Evolutionary conservation across 1,140 invertebrate genomes (phyloP).

Genomic region (Saccostrea cuccullata): DNA sequence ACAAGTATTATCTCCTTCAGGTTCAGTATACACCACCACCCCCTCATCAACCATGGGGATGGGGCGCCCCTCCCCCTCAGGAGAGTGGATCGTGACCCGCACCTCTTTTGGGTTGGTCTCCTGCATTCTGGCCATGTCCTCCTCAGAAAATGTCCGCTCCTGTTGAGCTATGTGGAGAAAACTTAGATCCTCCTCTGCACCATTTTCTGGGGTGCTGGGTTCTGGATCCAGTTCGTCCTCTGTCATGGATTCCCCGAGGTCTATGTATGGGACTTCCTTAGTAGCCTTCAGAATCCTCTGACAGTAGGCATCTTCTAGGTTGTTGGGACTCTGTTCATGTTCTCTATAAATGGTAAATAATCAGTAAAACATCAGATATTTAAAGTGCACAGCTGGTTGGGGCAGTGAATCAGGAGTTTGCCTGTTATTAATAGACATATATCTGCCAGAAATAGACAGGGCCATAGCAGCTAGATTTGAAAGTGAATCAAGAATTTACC

Average conservation of each 20-base stretch:
- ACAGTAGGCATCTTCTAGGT: constrained; percentile 64
- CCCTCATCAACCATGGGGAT: constrained; percentile 43
- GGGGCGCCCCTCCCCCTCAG: constrained; percentile 39
- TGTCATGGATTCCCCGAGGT: constrained; percentile 60
- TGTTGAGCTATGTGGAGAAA: constrained; percentile 67
- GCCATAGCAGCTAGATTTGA: constrained; percentile 92
- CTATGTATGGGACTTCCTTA: constrained; percentile 68
- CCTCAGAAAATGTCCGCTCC: constrained; percentile 68
- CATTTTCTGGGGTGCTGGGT: constrained; percentile 66
- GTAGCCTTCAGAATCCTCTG: constrained; percentile 64
- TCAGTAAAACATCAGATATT: not conserved
- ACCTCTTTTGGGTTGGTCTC: constrained; percentile 26
- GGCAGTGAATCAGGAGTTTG: constrained; percentile 84
- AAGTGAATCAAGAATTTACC: constrained; percentile 82
- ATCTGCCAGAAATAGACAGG: too few species aligned
- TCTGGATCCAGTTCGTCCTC: constrained; percentile 63
- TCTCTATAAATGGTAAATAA: constrained; percentile 58
- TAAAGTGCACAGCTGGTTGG: constrained; percentile 85
- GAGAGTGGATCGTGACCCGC: constrained; percentile 33
- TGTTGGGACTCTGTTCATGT: constrained; percentile 67
- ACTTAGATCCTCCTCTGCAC: constrained; percentile 56
- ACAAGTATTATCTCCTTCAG: constrained; percentile 68
- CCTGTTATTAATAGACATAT: constrained; percentile 84
- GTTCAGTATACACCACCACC: constrained; percentile 61
- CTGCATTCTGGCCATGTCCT: constrained; percentile 55